Evolutionary conservation across 30 jellyfish, hydroid and myxozoan genomes (phyloP).

Genomic region (Aurelia aurita complex sp. Pacific): DNA sequence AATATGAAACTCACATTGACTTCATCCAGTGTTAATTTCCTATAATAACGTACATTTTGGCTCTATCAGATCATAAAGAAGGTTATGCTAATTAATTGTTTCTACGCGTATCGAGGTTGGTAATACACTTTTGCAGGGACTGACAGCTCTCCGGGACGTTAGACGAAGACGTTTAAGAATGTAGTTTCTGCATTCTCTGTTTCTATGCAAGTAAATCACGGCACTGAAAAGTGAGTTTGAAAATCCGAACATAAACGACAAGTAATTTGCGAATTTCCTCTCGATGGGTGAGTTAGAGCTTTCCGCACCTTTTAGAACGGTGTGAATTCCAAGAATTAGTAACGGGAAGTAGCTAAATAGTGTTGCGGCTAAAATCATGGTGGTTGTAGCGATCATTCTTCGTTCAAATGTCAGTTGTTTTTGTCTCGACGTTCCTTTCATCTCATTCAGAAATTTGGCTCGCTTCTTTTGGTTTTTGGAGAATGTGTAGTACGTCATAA

Average conservation of each 20-base stretch:
- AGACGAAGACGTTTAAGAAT: too few species aligned
- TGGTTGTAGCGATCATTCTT: conserved; percentile 38
- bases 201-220: conserved; percentile 29
- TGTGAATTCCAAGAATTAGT: conserved; percentile 33
- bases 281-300: not conserved
- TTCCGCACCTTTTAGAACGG: conserved; percentile 22
- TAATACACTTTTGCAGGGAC: too few species aligned
- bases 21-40: too few species aligned
- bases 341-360: conserved; percentile 45
- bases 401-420: conserved; percentile 23
- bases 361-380: conserved; percentile 22
- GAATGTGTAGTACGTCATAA: conserved; percentile 31
- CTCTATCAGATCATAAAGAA: too few species aligned
- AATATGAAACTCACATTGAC: too few species aligned
- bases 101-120: too few species aligned
- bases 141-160: too few species aligned
- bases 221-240: conserved; percentile 59
- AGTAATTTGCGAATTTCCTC: conserved; percentile 41
- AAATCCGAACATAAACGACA: conserved; percentile 50
- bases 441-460: not conserved
- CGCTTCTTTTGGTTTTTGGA: conserved; percentile 20
- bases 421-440: not conserved
- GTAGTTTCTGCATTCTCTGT: conserved; percentile 24
- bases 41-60: too few species aligned
- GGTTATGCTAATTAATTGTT: too few species aligned